phyloP scores from a whole-genome alignment of 2,113 vertebrate genomes.

The Sorex fumeus region DNA sequence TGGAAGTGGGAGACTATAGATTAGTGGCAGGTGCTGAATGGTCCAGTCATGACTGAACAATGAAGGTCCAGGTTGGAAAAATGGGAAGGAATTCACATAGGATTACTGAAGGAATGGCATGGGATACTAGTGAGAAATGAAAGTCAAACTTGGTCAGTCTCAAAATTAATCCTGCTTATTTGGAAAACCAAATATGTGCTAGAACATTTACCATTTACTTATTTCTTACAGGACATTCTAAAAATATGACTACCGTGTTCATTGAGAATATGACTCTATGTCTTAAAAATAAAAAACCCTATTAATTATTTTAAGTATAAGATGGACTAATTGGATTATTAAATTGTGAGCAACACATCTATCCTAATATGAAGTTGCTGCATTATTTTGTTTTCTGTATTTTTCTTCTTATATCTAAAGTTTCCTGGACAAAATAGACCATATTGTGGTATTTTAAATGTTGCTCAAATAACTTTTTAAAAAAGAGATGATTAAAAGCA shows the following conservation, averaged over 20 bases:
- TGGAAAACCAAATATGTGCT: not conserved
- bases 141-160: not conserved
- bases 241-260: conserved; percentile 15
- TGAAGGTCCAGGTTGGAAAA: not conserved
- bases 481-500: conserved; percentile 15
- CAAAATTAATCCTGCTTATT: conserved; percentile 4
- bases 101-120: not conserved
- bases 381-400: not conserved
- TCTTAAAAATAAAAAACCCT: not conserved
- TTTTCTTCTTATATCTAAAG: conserved; percentile 30
- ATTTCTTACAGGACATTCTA: not conserved
- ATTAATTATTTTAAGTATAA: not conserved
- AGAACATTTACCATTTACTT: not conserved
- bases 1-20: not conserved
- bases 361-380: not conserved
- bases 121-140: not conserved
- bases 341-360: not conserved
- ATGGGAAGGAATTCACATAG: not conserved
- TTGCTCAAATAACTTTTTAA: not conserved
- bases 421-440: conserved; percentile 21
- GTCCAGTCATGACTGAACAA: not conserved
- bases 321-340: not conserved
- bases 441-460: not conserved
- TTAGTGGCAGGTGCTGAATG: not conserved
- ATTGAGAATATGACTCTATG: not conserved